Percentiles rank a stretch among this genome's conserved stretches.
Conservation (phyloP, 2,888 invertebrate species). For the Trichacis sp. region DNA sequence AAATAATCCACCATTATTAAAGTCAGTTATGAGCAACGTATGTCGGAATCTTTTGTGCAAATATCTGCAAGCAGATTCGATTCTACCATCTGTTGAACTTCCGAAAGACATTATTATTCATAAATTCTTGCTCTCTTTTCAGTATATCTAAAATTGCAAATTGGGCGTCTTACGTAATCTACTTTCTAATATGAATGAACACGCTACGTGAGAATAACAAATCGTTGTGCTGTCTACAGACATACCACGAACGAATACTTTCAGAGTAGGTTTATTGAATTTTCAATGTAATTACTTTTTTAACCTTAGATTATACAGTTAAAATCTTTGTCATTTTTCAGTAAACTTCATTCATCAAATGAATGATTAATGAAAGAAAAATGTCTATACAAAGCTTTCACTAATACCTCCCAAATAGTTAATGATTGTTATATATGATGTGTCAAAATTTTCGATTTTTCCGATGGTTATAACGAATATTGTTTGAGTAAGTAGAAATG, state of each 20-base stretch:
- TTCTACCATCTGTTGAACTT: conserved; percentile 34
- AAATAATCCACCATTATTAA: conserved; percentile 33
- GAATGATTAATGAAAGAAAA: too few species aligned
- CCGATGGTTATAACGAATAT: too few species aligned
- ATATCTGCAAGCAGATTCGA: conserved; percentile 31
- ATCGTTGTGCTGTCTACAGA: neutral
- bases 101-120: conserved; percentile 34
- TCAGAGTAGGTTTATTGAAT: too few species aligned
- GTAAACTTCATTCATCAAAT: too few species aligned
- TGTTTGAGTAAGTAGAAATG: too few species aligned
- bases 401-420: too few species aligned
- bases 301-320: too few species aligned
- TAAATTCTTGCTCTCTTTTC: conserved; percentile 12
- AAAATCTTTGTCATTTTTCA: neutral
- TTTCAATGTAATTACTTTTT: too few species aligned
- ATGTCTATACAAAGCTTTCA: too few species aligned
- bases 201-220: neutral
- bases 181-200: neutral
- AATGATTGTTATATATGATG: too few species aligned
- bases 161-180: neutral
- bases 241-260: too few species aligned
- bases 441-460: too few species aligned
- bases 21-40: conserved; percentile 33
- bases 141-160: neutral
- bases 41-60: conserved; percentile 27